phyloP scores from a whole-genome alignment of 1,140 invertebrate species.

The Trachymyrmex cornetzi region DNA sequence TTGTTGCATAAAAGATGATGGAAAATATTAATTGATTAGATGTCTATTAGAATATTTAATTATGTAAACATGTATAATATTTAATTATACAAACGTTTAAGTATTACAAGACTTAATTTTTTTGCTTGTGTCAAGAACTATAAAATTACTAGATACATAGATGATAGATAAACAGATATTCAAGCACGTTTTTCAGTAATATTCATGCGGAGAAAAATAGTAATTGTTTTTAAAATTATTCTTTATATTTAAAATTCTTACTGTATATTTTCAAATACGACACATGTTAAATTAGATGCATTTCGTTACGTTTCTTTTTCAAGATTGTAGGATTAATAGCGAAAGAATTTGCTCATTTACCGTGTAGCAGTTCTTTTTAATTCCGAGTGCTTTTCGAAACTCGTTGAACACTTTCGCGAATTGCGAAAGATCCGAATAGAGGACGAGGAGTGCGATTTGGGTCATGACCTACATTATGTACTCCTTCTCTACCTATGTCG shows the following conservation, averaged over 20 bases:
- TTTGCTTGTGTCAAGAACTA: not conserved
- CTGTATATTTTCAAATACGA: not conserved
- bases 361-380: slow-evolving; percentile 13
- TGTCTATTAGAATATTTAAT: not conserved
- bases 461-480: slow-evolving; percentile 73
- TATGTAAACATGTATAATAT: not conserved
- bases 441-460: slow-evolving; percentile 68
- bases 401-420: slow-evolving; percentile 71
- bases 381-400: slow-evolving; percentile 54
- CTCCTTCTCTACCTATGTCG: slow-evolving; percentile 22
- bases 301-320: not conserved
- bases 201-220: not conserved
- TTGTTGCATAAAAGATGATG: not conserved
- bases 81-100: not conserved
- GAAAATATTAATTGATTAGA: not conserved
- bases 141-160: not conserved
- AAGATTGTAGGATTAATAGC: not conserved
- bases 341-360: not conserved
- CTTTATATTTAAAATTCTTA: not conserved
- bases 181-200: not conserved
- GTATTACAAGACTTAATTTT: no score
- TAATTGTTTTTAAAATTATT: not conserved
- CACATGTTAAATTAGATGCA: not conserved
- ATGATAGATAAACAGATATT: not conserved
- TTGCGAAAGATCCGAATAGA: slow-evolving; percentile 75